Base-by-base conservation (phyloP, 1,140 invertebrate genomes). In the Cataglyphis hispanica region DNA sequence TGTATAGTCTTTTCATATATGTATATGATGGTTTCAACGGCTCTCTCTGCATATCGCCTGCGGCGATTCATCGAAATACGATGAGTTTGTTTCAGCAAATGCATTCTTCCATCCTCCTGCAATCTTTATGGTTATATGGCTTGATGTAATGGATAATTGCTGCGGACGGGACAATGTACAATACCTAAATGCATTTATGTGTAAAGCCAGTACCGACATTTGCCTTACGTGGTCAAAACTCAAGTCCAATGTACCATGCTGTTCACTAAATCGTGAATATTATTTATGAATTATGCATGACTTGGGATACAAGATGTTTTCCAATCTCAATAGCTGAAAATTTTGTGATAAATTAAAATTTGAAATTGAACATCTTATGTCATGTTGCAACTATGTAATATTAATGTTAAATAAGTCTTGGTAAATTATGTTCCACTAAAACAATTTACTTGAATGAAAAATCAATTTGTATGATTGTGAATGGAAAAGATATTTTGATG, bases 131-230 rank as follows among this genome's bases (percentile, higher is more conserved):
- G 37, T 37, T 60, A 61, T 83, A 83, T 19, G 67, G 40, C n/a
- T 31, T 37, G 53, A 60, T 37, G 25, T 72, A 72, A 72, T 83
- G 67, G 78, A 74, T 72, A 72, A 81, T 83, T 63, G 67, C 46
- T 31, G 56, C 43, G 63, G 37, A 40, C n/a, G 46, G 66, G 66
- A 31, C 50, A n/a, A 34, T 72, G 31, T 19, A 31, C 78, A 66
- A 83, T 74, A 83, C 27, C 53, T 60, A 74, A 74, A 56, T 83
- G 78, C 67, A 83, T 83, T 83, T 74, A 19, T 60, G 67, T 63
- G 37, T 74, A 60, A 81, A 58, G 66, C 37, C 22, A 34, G 2
- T 7, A 4, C 25, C 25, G 37, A 81, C 37, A 43, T 70, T 81
- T 81, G 37, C 66, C 53, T 81, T 70, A 46, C 40, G 70, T 22